A percentile compares a stretch with the other conserved stretches of the same genome.
Evolutionary conservation across 2,888 invertebrate species (phyloP).

Genomic region (Spilarctia lutea): DNA sequence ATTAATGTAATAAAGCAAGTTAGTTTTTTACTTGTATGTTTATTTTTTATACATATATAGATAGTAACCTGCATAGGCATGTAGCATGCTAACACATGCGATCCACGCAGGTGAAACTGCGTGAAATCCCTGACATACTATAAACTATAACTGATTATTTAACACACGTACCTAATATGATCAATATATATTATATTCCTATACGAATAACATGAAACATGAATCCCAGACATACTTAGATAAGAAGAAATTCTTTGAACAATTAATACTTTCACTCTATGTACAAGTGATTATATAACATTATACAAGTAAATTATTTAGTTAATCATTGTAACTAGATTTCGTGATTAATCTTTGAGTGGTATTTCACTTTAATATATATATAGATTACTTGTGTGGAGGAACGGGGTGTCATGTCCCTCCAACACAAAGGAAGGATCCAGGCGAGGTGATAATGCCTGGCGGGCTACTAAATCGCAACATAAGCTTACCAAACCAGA

Average conservation of each 20-base stretch:
- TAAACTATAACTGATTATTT: neutral
- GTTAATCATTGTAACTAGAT: no score
- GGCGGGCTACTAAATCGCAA: neutral
- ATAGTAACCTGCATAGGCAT: neutral
- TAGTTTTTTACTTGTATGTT: neutral
- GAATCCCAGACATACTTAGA: neutral
- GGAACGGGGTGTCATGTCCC: no score
- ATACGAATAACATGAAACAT: neutral
- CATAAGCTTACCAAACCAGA: neutral
- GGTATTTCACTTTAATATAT: no score
- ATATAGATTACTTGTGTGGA: no score
- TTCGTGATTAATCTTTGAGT: no score
- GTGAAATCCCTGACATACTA: neutral
- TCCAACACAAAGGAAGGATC: no score
- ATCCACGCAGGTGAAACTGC: neutral
- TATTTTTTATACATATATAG: no score
- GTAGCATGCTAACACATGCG: neutral
- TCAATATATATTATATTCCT: neutral
- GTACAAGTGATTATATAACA: neutral
- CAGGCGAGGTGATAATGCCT: no score
- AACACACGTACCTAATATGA: neutral
- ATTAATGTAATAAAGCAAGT: neutral
- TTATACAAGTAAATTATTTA: no score
- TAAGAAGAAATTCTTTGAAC: neutral
- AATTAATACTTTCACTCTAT: neutral